Base-by-base conservation (phyloP, 2,797 vertebrate species). In the Dallia pectoralis region DNA sequence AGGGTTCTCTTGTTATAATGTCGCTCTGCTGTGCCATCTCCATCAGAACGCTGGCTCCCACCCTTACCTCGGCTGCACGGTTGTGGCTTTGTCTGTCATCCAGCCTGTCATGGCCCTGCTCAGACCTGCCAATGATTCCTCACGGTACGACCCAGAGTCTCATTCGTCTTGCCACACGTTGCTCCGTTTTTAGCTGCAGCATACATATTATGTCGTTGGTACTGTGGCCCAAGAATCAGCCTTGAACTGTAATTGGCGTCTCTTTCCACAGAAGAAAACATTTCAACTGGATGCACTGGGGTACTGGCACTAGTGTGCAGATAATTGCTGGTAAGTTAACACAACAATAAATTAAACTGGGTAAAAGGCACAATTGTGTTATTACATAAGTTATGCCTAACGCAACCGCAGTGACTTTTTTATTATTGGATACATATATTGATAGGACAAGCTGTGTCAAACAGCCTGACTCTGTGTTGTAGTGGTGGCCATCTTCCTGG, bases 251-350 rank as follows among this genome's bases (percentile, higher is more conserved):
- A 27, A 8, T 64, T 16, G 47, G 16, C 9, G 7, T n/a, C 5
- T 11, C 22, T 40, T 61, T 33, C 51, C 63, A 56, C 79, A 97
- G 95, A 82, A 93, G 95, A 77, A 87, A 87, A 1, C 77, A 94
- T 33, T 97, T 97, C 86, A 96, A 92, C 81, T 96, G 95, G 94
- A 81, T 92, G 73, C 95, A 97, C 64, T 93, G 94, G 90, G 89
- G 90, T 76, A 82, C 85, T 62, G 95, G 95, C 22, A 94, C 93
- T 47, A 78, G 83, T 76, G 90, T 89, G 74, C 94, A 95, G 85
- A 92, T 95, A 83, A 77, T 95, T 73, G 94, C 95, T 84, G 94
- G 96, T 96, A 87, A 94, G 92, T 32, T 61, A 1, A 25, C 14
- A 70, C 69, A 9, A 59, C 4, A 32, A 32, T 49, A 7, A 53